Evolutionary conservation across 2,113 vertebrate species (phyloP).

Genomic region (Spheniscus mendiculus): DNA sequence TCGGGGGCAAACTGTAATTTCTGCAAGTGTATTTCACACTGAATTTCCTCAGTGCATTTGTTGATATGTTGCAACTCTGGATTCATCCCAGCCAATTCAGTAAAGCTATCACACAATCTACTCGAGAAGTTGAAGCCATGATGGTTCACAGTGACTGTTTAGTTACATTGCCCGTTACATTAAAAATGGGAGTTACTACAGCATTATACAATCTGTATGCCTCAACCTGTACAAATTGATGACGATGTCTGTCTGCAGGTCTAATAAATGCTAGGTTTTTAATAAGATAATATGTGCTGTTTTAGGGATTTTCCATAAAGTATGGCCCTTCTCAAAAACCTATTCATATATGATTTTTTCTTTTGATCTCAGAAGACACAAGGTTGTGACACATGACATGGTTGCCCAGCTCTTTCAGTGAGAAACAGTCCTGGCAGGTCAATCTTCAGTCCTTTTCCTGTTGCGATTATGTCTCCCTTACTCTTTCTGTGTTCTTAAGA

Average conservation of each 20-base stretch:
- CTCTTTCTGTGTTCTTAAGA: not conserved
- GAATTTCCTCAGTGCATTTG: not conserved
- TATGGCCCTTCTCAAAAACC: not conserved
- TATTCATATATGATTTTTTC: not conserved
- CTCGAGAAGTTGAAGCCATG: not conserved
- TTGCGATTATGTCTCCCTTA: not conserved
- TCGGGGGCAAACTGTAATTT: not conserved
- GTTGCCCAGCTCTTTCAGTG: not conserved
- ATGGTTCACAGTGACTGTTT: not conserved
- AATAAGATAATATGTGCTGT: not conserved
- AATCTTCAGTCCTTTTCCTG: not conserved
- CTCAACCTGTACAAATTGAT: not conserved
- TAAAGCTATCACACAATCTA: not conserved
- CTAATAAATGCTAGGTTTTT: not conserved
- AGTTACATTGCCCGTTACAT: fast-evolving
- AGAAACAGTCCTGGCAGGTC: not conserved
- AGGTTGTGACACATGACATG: fast-evolving
- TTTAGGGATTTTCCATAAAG: not conserved
- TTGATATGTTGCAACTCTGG: not conserved
- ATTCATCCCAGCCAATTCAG: not conserved
- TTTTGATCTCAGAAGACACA: not conserved
- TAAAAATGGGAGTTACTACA: not conserved
- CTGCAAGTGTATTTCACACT: not conserved
- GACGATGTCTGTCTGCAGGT: not conserved
- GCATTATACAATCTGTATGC: fast-evolving